phyloP scores from a whole-genome alignment of 2,888 invertebrate species.

The Ophion slaviceki region DNA sequence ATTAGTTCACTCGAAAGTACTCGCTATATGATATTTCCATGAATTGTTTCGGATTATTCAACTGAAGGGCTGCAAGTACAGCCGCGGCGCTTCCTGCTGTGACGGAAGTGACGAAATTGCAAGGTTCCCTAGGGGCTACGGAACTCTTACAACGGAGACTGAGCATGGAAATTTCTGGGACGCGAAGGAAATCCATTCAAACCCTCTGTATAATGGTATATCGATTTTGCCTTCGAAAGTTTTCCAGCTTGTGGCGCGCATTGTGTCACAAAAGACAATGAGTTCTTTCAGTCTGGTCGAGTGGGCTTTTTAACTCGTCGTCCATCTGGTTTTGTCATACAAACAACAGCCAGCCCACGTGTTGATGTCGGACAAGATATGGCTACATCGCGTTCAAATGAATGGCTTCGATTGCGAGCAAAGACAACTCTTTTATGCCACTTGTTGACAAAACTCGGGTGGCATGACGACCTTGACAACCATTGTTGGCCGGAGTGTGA shows the following conservation, averaged over 20 bases:
- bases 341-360: conserved; percentile 21
- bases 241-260: conserved; percentile 30
- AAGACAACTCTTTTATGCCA: conserved; percentile 9
- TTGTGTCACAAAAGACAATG: conserved; percentile 48
- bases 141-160: not conserved
- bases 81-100: no score
- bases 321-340: conserved; percentile 25
- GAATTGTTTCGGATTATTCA: no score
- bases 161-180: conserved; percentile 17
- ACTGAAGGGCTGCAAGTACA: no score
- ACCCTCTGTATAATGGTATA: conserved; percentile 38
- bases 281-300: conserved; percentile 14
- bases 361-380: not conserved
- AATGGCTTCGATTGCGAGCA: not conserved
- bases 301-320: conserved; percentile 30
- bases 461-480: not conserved
- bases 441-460: not conserved
- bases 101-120: not conserved
- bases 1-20: no score
- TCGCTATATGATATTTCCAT: no score
- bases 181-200: conserved; percentile 29
- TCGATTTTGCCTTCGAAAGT: conserved; percentile 47
- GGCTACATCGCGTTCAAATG: not conserved
- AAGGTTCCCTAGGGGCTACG: not conserved
- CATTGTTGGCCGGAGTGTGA: not conserved